Conservation (phyloP, 2,888 invertebrate species). For the Agonopterix arenella region DNA sequence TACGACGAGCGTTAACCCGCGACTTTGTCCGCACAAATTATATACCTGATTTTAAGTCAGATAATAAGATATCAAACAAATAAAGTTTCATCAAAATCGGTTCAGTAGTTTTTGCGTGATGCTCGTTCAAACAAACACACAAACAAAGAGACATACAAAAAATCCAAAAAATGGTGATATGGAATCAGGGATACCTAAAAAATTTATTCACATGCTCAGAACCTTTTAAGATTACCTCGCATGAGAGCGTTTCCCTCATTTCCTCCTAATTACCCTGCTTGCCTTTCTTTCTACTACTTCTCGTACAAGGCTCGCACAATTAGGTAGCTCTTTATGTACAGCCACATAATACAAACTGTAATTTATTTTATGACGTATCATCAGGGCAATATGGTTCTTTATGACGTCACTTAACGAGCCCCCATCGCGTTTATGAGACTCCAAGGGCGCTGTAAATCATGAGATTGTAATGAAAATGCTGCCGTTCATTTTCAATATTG, state of each 20-base stretch:
- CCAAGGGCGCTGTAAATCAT: constrained; percentile 24
- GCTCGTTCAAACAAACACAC: too few relatives aligned
- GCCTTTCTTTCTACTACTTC: not conserved
- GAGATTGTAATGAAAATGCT: constrained; percentile 2
- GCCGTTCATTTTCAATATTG: not conserved
- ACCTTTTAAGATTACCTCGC: not conserved
- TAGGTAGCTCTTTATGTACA: not conserved
- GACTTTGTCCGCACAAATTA: too few relatives aligned
- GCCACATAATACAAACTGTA: not conserved
- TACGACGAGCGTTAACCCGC: too few relatives aligned
- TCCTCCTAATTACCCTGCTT: not conserved
- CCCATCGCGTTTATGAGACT: constrained; percentile 29
- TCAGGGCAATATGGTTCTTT: constrained; percentile 32
- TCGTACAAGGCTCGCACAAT: not conserved
- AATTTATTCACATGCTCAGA: not conserved
- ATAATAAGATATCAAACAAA: too few relatives aligned
- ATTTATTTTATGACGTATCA: constrained; percentile 36
- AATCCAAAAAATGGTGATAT: too few relatives aligned
- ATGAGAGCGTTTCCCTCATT: not conserved
- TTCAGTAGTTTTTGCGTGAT: too few relatives aligned
- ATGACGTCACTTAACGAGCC: constrained; percentile 35
- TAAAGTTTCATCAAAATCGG: too few relatives aligned
- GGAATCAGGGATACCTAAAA: too few relatives aligned
- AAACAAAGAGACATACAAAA: too few relatives aligned
- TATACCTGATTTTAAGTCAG: too few relatives aligned